Conservation (phyloP, 2,888 invertebrate genomes). For the Eupithecia pulchellata region DNA sequence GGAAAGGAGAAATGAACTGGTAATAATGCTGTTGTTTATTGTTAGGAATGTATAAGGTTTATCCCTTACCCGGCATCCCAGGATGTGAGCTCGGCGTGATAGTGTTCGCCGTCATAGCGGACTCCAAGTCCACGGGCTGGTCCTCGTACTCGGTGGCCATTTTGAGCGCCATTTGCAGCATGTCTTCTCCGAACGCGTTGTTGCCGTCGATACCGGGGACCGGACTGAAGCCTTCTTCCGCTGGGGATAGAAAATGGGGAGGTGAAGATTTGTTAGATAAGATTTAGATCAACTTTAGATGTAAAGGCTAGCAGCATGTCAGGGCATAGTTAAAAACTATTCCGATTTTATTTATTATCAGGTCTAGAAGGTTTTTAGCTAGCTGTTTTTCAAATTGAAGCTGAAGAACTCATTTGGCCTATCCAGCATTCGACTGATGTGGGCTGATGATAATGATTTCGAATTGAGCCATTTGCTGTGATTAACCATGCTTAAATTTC, state of each 20-base stretch:
- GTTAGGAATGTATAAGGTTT: too few relatives aligned
- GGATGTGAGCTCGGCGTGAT: constrained; percentile 89
- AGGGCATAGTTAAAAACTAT: too few relatives aligned
- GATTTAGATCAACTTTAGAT: too few relatives aligned
- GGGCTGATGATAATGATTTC: too few relatives aligned
- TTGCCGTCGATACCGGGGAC: constrained; percentile 86
- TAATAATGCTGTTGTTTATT: too few relatives aligned
- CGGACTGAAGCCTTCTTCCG: constrained; percentile 86
- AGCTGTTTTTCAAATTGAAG: too few relatives aligned
- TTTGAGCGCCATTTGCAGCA: constrained; percentile 93
- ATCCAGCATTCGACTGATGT: too few relatives aligned
- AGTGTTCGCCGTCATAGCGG: constrained; percentile 91
- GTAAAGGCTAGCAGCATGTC: too few relatives aligned
- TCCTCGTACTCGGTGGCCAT: constrained; percentile 95
- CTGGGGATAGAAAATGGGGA: constrained; percentile 40
- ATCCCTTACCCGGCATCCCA: constrained; percentile 75
- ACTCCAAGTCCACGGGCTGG: constrained; percentile 93
- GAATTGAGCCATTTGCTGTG: background rate
- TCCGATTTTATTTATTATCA: too few relatives aligned
- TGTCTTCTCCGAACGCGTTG: constrained; percentile 91
- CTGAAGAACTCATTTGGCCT: too few relatives aligned
- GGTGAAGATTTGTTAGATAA: background rate
- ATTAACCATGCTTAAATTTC: background rate
- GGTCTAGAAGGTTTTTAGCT: too few relatives aligned
- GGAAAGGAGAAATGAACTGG: too few relatives aligned